These are phyloP conservation scores for Melinopterus prodromus DNA, from an alignment of 2,888 invertebrate species.

Conservation along the genomic window DNA sequence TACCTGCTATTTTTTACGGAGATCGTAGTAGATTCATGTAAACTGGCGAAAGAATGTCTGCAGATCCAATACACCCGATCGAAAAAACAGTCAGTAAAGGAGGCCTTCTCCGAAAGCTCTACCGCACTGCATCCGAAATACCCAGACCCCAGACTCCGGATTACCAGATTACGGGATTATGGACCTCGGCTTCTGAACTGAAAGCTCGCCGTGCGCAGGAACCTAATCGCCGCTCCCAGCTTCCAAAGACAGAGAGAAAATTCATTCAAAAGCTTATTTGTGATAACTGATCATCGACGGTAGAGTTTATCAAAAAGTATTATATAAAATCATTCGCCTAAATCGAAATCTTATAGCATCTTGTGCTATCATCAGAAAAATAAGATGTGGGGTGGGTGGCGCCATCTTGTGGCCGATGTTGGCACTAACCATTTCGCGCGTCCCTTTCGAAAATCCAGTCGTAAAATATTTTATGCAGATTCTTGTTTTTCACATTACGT, in stretches of 20 bases:
- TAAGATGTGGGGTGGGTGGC: no score
- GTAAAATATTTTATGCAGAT: no score
- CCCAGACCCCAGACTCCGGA: not conserved
- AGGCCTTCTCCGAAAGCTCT: not conserved
- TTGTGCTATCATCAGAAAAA: no score
- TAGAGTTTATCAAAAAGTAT: not conserved
- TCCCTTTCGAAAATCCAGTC: no score
- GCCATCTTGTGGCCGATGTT: no score
- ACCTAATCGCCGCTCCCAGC: not conserved
- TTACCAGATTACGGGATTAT: not conserved
- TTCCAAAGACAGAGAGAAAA: not conserved
- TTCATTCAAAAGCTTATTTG: no score
- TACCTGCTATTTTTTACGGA: not conserved
- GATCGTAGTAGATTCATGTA: not conserved
- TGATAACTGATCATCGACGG: not conserved
- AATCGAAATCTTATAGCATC: no score
- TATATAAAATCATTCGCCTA: no score
- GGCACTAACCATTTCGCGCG: no score
- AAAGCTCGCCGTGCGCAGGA: not conserved
- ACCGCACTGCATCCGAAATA: not conserved
- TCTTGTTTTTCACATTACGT: no score
- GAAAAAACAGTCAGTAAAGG: not conserved
- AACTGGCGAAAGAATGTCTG: not conserved
- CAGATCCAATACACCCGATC: not conserved
- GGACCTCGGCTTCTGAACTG: not conserved